Percentiles rank a stretch among this genome's conserved stretches.
These are phyloP conservation scores for Myodes glareolus DNA, from an alignment of 2,113 vertebrate species.

Conservation along the genomic window DNA sequence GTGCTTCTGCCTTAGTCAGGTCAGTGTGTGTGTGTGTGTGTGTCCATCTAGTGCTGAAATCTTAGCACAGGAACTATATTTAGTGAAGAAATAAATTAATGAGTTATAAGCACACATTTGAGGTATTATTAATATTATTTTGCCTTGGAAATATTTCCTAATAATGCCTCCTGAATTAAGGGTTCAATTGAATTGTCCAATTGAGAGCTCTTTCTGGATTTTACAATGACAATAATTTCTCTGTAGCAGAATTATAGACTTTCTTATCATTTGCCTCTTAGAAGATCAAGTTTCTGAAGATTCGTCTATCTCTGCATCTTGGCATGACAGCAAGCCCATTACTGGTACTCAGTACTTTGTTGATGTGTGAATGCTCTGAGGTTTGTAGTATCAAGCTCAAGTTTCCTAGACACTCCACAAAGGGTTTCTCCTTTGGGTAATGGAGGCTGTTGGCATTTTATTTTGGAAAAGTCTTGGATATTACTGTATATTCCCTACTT, in stretches of 20 bases:
- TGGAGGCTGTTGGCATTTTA: neutral
- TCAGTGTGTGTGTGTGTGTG: neutral
- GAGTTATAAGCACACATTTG: neutral
- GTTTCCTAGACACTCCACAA: neutral
- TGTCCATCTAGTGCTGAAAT: neutral
- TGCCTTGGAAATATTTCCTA: neutral
- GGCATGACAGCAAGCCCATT: neutral
- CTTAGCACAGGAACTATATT: neutral
- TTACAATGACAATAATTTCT: neutral
- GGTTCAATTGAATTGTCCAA: neutral
- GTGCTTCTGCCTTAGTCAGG: neutral
- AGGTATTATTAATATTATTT: neutral
- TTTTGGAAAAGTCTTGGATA: neutral
- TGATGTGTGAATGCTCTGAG: neutral
- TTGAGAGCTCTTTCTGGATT: neutral
- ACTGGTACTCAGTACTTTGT: neutral
- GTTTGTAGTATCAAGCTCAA: neutral
- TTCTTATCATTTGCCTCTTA: neutral
- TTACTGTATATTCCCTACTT: neutral
- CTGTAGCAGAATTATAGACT: neutral
- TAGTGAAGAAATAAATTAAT: conserved; percentile 4
- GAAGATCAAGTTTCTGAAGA: neutral
- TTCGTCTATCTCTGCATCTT: neutral
- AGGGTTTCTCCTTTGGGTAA: neutral
- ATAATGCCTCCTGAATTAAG: neutral